Evolutionary conservation across 2,797 vertebrate genomes (phyloP).

Genomic region (Enteromius unitaeniatus): DNA sequence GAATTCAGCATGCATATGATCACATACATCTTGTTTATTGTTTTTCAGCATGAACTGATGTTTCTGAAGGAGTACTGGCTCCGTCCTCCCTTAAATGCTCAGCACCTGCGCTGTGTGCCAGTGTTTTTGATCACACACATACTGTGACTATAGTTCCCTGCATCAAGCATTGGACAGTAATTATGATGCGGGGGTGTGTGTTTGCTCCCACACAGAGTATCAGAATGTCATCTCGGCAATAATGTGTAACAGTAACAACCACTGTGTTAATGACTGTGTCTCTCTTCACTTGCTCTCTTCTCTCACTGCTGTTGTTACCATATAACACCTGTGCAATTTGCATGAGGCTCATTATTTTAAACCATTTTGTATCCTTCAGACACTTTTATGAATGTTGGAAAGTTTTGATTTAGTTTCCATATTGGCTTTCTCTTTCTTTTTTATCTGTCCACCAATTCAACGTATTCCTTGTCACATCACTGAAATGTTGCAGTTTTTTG

Average conservation of each 20-base stretch:
- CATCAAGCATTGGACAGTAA: conserved; percentile 68
- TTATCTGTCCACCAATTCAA: background rate
- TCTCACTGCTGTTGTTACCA: conserved; percentile 23
- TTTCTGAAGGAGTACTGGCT: conserved; percentile 8
- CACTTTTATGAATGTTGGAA: background rate
- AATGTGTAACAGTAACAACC: conserved; percentile 50
- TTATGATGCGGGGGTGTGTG: conserved; percentile 71
- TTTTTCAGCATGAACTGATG: background rate
- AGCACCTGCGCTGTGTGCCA: conserved; percentile 9
- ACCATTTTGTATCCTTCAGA: background rate
- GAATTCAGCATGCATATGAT: background rate
- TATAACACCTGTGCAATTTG: conserved; percentile 38
- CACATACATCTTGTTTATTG: background rate
- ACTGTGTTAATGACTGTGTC: conserved; percentile 53
- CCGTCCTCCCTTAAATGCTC: background rate
- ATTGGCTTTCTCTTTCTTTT: conserved; percentile 8
- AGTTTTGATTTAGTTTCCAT: background rate
- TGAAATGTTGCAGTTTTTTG: conserved; percentile 9
- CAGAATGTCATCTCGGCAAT: conserved; percentile 54
- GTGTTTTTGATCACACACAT: conserved; percentile 13
- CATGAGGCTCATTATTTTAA: conserved; percentile 27
- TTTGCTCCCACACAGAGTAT: conserved; percentile 70
- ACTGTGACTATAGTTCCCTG: conserved; percentile 35
- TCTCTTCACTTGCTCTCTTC: conserved; percentile 34
- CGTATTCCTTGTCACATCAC: background rate